Percentiles rank a stretch among this genome's conserved stretches.
These are phyloP conservation scores for Aramus guarauna DNA, from an alignment of 2,113 vertebrate genomes.

Conservation along the genomic window DNA sequence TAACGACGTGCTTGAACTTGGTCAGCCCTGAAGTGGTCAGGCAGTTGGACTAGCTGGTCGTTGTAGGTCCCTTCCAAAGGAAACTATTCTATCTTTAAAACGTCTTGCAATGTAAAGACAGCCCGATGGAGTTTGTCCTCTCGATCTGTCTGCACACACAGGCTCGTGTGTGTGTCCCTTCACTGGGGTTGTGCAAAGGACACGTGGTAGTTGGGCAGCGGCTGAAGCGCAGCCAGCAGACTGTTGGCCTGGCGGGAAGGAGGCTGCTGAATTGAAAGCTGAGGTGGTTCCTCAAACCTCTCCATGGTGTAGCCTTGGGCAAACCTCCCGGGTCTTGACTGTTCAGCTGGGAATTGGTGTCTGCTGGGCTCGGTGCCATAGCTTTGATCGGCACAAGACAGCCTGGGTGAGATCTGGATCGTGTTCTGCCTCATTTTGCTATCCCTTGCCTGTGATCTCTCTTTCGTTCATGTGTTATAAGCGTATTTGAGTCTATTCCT, in stretches of 20 bases:
- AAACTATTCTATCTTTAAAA: not conserved
- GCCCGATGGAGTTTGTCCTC: not conserved
- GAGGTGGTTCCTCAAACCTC: not conserved
- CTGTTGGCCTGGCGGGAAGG: not conserved
- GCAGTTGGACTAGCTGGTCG: too few relatives aligned
- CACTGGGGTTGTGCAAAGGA: not conserved
- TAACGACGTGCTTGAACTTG: too few relatives aligned
- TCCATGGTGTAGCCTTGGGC: not conserved
- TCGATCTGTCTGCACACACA: not conserved
- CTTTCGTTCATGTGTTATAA: not conserved
- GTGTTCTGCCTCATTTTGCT: not conserved
- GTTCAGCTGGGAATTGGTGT: not conserved
- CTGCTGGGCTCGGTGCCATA: not conserved
- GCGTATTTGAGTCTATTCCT: not conserved
- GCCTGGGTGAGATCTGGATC: not conserved
- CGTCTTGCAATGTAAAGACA: not conserved
- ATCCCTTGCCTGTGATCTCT: not conserved
- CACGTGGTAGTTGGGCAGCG: accelerated
- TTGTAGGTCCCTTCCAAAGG: too few relatives aligned
- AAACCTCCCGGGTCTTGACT: not conserved
- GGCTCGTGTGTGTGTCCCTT: not conserved
- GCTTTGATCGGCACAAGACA: not conserved
- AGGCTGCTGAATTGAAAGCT: not conserved
- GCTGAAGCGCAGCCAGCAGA: not conserved
- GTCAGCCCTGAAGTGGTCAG: too few relatives aligned